Evolutionary conservation across 2,113 vertebrate genomes (phyloP).

Genomic region (Bufo bufo): DNA sequence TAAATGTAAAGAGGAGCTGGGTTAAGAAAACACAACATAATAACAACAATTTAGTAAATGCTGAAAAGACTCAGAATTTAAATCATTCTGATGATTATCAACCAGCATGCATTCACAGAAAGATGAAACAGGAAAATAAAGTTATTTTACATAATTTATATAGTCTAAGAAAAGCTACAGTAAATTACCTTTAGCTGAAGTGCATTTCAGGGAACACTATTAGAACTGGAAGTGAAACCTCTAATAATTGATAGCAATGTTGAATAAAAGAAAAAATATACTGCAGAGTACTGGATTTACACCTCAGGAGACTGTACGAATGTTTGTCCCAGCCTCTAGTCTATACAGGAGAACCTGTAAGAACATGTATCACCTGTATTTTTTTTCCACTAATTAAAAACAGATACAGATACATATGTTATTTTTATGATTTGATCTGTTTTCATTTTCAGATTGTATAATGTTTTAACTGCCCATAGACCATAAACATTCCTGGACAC

Average conservation of each 20-base stretch:
- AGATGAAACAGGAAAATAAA: background rate
- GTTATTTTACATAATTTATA: background rate
- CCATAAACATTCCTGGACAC: too few relatives aligned
- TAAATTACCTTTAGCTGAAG: background rate
- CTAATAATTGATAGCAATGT: background rate
- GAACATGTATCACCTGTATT: too few relatives aligned
- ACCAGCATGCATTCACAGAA: background rate
- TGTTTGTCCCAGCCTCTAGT: background rate
- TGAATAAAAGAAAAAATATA: background rate
- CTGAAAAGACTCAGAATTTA: background rate
- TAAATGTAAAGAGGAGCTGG: slow-evolving; percentile 1
- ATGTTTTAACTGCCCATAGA: too few relatives aligned
- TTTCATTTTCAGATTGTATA: too few relatives aligned
- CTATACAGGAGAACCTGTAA: background rate
- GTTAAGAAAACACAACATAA: slow-evolving; percentile 6
- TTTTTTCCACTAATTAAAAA: too few relatives aligned
- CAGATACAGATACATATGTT: too few relatives aligned
- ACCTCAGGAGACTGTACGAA: background rate
- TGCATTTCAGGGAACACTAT: background rate
- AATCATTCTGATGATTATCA: background rate
- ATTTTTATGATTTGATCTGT: too few relatives aligned
- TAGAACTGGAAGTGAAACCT: background rate
- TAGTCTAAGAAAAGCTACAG: background rate
- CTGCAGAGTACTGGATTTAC: background rate
- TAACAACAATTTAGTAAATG: slow-evolving; percentile 24